These are phyloP conservation scores for Ormia ochracea DNA, from an alignment of 2,888 invertebrate species.

Conservation along the genomic window DNA sequence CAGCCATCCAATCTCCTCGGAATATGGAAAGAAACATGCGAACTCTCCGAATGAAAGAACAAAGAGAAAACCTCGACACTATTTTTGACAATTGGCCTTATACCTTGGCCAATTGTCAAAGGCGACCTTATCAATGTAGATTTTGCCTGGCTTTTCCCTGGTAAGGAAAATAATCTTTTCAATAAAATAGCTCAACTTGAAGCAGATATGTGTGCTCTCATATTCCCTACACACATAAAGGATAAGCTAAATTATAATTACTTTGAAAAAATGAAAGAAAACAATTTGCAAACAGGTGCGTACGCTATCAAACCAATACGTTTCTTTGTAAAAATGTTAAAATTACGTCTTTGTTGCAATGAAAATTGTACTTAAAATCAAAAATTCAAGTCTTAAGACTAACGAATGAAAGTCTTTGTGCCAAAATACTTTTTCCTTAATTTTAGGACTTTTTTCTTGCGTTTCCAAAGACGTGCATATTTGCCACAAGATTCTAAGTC, in stretches of 20 bases:
- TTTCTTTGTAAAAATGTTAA: no score
- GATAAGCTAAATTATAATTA: neutral
- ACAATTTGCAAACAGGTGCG: slow-evolving; percentile 1
- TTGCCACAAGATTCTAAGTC: neutral
- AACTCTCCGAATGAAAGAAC: no score
- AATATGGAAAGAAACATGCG: no score
- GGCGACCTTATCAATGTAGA: no score
- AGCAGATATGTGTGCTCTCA: neutral
- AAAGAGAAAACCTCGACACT: slow-evolving; percentile 5
- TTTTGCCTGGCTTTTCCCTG: no score
- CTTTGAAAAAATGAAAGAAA: neutral
- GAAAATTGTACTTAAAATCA: neutral
- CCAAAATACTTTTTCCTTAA: neutral
- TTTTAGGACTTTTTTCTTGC: neutral
- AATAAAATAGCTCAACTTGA: neutral
- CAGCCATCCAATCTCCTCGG: no score
- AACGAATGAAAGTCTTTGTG: neutral
- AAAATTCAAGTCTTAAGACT: neutral
- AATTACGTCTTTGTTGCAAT: no score
- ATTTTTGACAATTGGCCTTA: slow-evolving; percentile 6
- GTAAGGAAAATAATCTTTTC: no score
- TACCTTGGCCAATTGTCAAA: no score
- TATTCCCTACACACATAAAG: neutral
- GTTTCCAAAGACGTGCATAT: neutral
- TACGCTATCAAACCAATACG: neutral